phyloP scores from a whole-genome alignment of 2,888 invertebrate genomes.

The Thyatira batis region DNA sequence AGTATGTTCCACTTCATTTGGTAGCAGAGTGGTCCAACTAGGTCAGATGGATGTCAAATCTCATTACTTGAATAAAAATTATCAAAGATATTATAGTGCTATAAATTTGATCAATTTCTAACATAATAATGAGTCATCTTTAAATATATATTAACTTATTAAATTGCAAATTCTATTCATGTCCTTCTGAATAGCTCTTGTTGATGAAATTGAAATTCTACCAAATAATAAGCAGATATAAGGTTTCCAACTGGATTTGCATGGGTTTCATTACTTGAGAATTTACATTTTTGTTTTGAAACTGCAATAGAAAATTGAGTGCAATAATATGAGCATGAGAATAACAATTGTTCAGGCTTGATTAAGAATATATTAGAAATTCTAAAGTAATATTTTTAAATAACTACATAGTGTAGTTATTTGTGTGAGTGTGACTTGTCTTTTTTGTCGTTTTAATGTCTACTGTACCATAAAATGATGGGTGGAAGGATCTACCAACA shows the following conservation, averaged over 20 bases:
- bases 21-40: too few relatives aligned
- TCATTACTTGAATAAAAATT: too few relatives aligned
- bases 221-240: background rate
- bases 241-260: slow-evolving; percentile 10
- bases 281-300: background rate
- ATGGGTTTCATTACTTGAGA: slow-evolving; percentile 11
- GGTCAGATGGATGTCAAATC: too few relatives aligned
- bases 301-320: background rate
- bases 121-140: background rate
- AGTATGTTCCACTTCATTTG: background rate
- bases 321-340: slow-evolving; percentile 26
- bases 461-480: slow-evolving; percentile 78
- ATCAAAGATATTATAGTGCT: too few relatives aligned
- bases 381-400: slow-evolving; percentile 18
- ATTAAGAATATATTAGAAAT: slow-evolving; percentile 20
- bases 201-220: background rate
- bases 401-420: slow-evolving; percentile 59
- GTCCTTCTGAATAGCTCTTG: background rate
- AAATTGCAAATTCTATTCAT: too few relatives aligned
- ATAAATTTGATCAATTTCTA: background rate
- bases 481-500: slow-evolving; percentile 85
- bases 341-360: slow-evolving; percentile 16
- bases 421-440: slow-evolving; percentile 79
- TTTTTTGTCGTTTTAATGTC: slow-evolving; percentile 80
- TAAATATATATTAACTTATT: too few relatives aligned